Evolutionary conservation across 2,113 vertebrate genomes (phyloP), one percentile per base, ranked within the genome.

Genomic region (Nannobrachium achirus): DNA sequence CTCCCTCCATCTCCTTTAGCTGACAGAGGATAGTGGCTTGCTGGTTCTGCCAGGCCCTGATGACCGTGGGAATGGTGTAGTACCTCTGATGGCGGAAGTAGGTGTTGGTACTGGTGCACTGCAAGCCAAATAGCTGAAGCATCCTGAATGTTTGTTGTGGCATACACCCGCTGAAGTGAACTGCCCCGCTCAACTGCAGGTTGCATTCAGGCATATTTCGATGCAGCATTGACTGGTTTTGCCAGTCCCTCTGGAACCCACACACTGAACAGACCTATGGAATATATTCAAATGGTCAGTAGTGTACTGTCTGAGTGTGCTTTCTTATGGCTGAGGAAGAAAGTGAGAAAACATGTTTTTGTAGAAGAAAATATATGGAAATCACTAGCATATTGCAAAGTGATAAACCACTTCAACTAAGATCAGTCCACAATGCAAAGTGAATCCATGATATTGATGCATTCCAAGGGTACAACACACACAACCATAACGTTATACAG

Each of bases 141-240:
- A 57, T 57, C 38, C 55, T 38, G 10, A 57, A 7, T 2, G 55
- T 57, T 15, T 57, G 55, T 6, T 10, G 14, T 8, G 55, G 7
- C 55, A 57, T 39, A 15, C 55, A 40, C 14, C 55, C 55, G 1
- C 1, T n/a, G 11, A 39, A 57, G 8, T 57, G 55, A 8, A 57
- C 39, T 20, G 25, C 55, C 20, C 38, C 55, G n/a, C 55, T 57
- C 14, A 40, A 33, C 8, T 39, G 19, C 15, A 69, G 48, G 48
- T 69, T 69, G 57, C 57, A 61, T 38, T 16, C 19, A 11, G 67
- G 67, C 57, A 69, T 69, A 14, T 69, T 69, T 38, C 16, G 41
- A n/a, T 69, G 56, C 8, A 69, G 38, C 10, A 60, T 60, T 15
- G 46, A 33, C 16, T 69, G 67, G 46, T 69, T 69, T 41, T 61